phyloP scores from a whole-genome alignment of 1,140 invertebrate species.

The Caenorhabditis inopinata region DNA sequence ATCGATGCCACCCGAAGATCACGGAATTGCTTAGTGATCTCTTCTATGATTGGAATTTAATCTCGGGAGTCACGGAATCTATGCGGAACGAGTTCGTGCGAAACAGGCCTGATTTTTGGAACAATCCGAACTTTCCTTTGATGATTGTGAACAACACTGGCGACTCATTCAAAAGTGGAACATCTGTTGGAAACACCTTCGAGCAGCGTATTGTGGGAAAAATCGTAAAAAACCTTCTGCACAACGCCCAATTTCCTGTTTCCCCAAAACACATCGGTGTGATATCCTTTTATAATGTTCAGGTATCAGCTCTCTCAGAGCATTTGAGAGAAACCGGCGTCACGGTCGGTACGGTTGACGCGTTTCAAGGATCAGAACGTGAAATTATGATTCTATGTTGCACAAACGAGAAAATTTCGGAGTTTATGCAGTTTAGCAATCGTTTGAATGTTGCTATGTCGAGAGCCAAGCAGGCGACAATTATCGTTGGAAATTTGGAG shows the following conservation, averaged over 20 bases:
- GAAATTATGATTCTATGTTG: not conserved
- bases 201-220: not conserved
- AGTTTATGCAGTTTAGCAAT: not conserved
- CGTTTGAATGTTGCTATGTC: not conserved
- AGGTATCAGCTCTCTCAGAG: not conserved
- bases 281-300: not conserved
- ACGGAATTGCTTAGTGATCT: not conserved
- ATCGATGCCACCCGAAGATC: not conserved
- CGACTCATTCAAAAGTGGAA: not conserved
- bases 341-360: conserved; percentile 3
- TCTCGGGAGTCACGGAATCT: not conserved
- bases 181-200: not conserved
- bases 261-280: not conserved
- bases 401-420: not conserved
- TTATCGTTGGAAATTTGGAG: not conserved
- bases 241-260: not conserved
- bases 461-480: not conserved
- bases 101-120: not conserved
- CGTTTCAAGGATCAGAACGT: not conserved
- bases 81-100: not conserved
- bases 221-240: not conserved
- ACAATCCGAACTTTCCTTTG: not conserved
- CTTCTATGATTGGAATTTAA: not conserved
- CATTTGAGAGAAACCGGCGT: not conserved
- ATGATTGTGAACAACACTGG: not conserved